Conservation (phyloP, 2,888 invertebrate genomes). For the Stegana nigrithorax region DNA sequence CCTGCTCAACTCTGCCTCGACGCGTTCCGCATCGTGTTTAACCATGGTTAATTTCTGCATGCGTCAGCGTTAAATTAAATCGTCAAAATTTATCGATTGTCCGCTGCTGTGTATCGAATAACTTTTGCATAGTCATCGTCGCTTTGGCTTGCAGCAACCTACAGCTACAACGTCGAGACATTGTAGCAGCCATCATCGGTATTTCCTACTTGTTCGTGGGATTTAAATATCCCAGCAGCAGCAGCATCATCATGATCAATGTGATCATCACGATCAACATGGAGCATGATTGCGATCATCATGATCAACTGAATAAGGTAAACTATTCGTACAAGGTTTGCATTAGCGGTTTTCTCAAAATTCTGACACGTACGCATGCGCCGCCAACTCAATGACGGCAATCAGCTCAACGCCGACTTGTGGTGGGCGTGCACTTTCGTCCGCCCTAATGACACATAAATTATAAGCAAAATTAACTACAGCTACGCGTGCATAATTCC, state of each 20-base stretch:
- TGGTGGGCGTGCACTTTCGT: not conserved
- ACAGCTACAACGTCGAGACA: slow-evolving; percentile 25
- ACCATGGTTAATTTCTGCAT: slow-evolving; percentile 30
- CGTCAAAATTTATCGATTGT: slow-evolving; percentile 58
- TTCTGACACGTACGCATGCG: slow-evolving; percentile 12
- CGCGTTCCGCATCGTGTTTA: not conserved
- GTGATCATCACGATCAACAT: not conserved
- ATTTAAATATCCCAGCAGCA: not conserved
- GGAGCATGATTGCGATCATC: not conserved
- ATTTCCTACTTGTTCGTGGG: slow-evolving; percentile 14
- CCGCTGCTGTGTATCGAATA: slow-evolving; percentile 14
- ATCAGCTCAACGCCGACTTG: not conserved
- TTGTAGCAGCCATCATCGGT: not conserved
- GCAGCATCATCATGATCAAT: slow-evolving; percentile 1
- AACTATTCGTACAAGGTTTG: not conserved
- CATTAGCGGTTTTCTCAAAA: not conserved
- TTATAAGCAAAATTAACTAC: slow-evolving; percentile 50
- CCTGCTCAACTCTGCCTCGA: slow-evolving; percentile 39
- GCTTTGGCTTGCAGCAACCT: too few relatives aligned
- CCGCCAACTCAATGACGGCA: not conserved
- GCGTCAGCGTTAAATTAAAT: slow-evolving; percentile 58
- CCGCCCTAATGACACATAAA: slow-evolving; percentile 54
- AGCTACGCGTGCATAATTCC: slow-evolving; percentile 21
- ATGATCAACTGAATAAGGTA: not conserved
- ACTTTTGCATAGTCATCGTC: slow-evolving; percentile 57